Conservation (phyloP, 1,140 invertebrate species). For the Sminthurinus signatus region DNA sequence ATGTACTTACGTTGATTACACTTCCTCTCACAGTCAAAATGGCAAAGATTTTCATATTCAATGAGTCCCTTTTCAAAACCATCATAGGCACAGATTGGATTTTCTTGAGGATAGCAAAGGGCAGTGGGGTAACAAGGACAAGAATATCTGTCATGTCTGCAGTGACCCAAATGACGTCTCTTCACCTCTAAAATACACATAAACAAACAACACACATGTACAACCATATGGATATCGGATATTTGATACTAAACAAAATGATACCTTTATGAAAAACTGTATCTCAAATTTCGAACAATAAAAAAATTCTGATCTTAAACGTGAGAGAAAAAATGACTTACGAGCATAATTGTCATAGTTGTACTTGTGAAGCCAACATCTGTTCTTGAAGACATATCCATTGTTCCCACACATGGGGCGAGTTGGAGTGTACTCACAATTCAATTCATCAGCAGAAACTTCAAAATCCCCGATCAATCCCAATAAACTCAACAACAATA, state of each 20-base stretch:
- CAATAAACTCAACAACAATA: no score
- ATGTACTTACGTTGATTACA: not conserved
- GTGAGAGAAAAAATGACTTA: not conserved
- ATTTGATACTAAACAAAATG: no score
- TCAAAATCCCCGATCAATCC: no score
- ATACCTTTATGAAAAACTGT: no score
- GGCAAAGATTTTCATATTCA: not conserved
- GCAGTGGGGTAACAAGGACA: not conserved
- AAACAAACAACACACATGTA: no score
- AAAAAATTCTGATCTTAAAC: no score
- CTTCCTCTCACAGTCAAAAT: not conserved
- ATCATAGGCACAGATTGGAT: constrained; percentile 2
- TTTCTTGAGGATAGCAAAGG: not conserved
- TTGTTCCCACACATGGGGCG: constrained; percentile 4
- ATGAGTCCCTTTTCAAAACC: not conserved
- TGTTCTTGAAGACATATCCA: not conserved
- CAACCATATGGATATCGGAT: no score
- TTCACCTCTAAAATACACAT: not conserved
- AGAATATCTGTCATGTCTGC: not conserved
- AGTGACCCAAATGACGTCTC: not conserved
- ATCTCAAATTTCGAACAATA: no score
- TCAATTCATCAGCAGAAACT: not conserved
- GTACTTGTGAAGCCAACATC: not conserved
- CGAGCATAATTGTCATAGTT: not conserved
- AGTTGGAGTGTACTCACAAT: not conserved